Evolutionary conservation across 2,113 vertebrate species (phyloP), one percentile per base, ranked within the genome.

Genomic region (Cynoglossus semilaevis): DNA sequence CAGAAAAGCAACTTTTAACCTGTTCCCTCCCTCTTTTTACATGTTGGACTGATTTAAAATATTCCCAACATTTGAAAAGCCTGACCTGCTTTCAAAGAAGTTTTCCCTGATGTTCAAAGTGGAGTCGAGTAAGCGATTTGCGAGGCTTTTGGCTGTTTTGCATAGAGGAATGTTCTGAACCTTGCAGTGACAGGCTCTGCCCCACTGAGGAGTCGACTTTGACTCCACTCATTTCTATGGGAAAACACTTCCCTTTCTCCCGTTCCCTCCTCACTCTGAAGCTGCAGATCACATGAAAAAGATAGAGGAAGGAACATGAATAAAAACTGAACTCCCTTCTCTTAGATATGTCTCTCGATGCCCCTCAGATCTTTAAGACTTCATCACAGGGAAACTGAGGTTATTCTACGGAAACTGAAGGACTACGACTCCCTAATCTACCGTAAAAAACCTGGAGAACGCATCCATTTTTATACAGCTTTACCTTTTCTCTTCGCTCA

Each of bases 311-410:
- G 67, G 77, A 83, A 80, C 78, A 85, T 88, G 80, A 89, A 88
- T 88, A 92, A 90, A 87, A 87, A 81, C 80, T 84, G 80, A 89
- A 88, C 85, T 76, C 80, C 76, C 71, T 72, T 86, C 83, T 85
- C 84, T 88, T 84, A 83, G 80, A 89, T 80, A 85, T 87, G 79
- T 84, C 85, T 81, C 80, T 80, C 88, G 87, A 89, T 88, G 85
- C 81, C 86, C 77, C 62, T 87, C 73, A 89, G 86, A 90, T 91
- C 87, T 89, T 81, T 74, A 83, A 84, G 76, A 77, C 87, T 83
- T 85, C 82, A 83, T 87, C 79, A 82, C 72, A 81, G 81, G 67
- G 65, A 84, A 67, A 67, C 55, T 71, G 76, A 69, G 52, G 76
- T 84, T 84, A 82, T 74, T 85, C 72, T 14, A 59, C 82, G 67